Base-by-base conservation (phyloP, 2,888 invertebrate genomes). In the Dichetophora obliterata region DNA sequence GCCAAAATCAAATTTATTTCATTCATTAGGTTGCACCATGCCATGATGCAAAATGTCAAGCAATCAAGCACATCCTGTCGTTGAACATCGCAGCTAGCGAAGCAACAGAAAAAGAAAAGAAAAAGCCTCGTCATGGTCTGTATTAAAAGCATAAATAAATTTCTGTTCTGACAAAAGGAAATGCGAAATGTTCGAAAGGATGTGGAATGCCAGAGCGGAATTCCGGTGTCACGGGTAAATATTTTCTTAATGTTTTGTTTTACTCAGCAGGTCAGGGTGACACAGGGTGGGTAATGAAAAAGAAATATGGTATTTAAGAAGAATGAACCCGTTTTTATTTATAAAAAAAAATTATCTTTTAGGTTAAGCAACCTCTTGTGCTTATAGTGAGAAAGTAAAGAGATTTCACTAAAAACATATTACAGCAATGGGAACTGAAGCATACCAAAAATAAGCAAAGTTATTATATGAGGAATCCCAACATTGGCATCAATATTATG, bases 1-100 rank as follows among this genome's bases (percentile, higher is more conserved):
- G 87, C 82, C 85, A 84, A 86, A 86, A 87, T 86, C 82, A 87
- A 85, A 87, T 87, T 86, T 87, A 86, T 86, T 86, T 85, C 84
- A 77, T 86, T 86, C 87, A 86, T 86, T 86, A 86, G 83, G 82
- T 75, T 81, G 79, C 81, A 81, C 84, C 86, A 85, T 83, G 85
- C 85, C 82, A 66, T 84, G 84, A 37, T 81, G 84, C 85, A 81
- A 86, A 85, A 85, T 86, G 86, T 86, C 86, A 87, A 84, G 86
- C 82, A 86, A 87, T 86, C 86, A 86, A 86, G 85, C 83, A 82
- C 87, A 87, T 87, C 86, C 86, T 87, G 87, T 78, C 78, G 75
- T 76, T 78, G 81, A 78, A 77, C 79, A 77, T 77, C 71, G 2
- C 66, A 22, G 75, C 72, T 72, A 22, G 27, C 37, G 37, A 37